These are phyloP conservation scores for Cylas formicarius DNA, from an alignment of 1,140 invertebrate species.

Conservation along the genomic window DNA sequence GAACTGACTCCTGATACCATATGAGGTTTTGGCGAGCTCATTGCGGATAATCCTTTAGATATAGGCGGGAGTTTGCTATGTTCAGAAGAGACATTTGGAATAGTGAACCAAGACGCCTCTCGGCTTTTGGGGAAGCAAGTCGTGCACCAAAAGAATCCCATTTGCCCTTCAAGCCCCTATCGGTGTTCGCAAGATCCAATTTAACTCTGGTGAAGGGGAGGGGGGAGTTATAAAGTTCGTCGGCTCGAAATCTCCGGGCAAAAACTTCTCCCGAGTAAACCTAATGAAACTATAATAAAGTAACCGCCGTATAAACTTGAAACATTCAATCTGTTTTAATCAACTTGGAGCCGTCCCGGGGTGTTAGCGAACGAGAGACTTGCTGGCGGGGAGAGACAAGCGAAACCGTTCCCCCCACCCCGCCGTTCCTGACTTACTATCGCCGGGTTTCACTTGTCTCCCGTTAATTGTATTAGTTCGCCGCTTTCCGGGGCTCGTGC, in stretches of 20 bases:
- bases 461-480: conserved; percentile 44
- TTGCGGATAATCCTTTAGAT: too few relatives aligned
- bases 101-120: too few relatives aligned
- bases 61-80: too few relatives aligned
- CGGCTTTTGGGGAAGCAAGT: not conserved
- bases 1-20: too few relatives aligned
- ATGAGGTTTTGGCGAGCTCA: too few relatives aligned
- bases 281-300: conserved; percentile 40
- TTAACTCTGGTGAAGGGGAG: too few relatives aligned
- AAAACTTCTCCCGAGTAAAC: conserved; percentile 27
- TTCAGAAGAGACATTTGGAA: too few relatives aligned
- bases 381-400: conserved; percentile 11
- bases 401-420: conserved; percentile 17
- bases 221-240: conserved; percentile 3
- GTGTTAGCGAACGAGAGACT: not conserved
- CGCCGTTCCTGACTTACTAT: conserved; percentile 40
- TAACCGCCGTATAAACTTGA: conserved; percentile 39
- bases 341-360: conserved; percentile 27
- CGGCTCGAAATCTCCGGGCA: conserved; percentile 2
- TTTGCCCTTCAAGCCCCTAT: not conserved
- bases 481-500: conserved; percentile 33
- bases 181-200: too few relatives aligned
- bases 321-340: conserved; percentile 45
- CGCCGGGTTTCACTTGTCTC: conserved; percentile 44
- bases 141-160: not conserved